Conservation (phyloP, 2,113 vertebrate genomes). For the Oreochromis spilurus region DNA sequence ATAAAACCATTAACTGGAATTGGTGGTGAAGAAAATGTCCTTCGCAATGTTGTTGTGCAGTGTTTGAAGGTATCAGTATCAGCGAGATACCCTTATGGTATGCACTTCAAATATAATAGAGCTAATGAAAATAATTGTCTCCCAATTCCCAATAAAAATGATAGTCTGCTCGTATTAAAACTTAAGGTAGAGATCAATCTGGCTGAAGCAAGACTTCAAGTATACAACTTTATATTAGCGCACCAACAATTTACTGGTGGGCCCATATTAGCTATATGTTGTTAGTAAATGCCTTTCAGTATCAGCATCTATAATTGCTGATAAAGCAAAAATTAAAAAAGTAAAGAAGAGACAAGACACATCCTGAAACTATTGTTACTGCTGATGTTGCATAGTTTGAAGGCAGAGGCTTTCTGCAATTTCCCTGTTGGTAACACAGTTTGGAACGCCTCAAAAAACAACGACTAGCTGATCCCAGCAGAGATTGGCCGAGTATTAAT, state of each 20-base stretch:
- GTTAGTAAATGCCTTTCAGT: neutral
- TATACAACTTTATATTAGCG: neutral
- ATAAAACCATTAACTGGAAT: neutral
- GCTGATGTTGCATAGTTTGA: neutral
- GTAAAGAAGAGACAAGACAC: neutral
- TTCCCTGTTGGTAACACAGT: neutral
- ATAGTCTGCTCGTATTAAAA: neutral
- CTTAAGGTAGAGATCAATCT: neutral
- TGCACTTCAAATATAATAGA: neutral
- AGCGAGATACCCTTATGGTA: neutral
- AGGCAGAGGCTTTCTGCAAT: neutral
- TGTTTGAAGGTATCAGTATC: neutral
- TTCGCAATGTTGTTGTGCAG: neutral
- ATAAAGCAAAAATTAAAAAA: neutral
- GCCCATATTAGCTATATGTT: neutral
- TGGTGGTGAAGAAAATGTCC: fast-evolving
- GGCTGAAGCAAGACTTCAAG: neutral
- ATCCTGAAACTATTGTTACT: neutral
- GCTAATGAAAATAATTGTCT: neutral
- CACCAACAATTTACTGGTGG: neutral
- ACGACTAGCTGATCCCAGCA: neutral
- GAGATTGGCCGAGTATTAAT: fast-evolving
- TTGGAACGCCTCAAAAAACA: neutral
- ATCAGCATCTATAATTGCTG: neutral
- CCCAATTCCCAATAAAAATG: neutral